Evolutionary conservation across 2,888 invertebrate genomes (phyloP).

Genomic region (Eudasyphora cyanicolor): DNA sequence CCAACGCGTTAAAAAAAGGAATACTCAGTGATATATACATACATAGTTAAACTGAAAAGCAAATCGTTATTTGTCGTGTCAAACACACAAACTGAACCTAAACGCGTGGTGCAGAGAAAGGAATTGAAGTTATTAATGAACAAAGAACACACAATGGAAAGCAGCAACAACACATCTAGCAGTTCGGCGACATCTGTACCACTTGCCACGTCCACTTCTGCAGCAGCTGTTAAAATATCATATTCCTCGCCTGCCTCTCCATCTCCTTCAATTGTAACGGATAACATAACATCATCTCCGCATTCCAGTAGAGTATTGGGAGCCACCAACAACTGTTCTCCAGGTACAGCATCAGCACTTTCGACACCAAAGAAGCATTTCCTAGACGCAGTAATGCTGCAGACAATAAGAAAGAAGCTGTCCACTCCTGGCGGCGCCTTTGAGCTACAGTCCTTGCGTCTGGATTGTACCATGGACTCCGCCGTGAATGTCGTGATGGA

Average conservation of each 20-base stretch:
- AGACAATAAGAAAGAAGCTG: conserved; percentile 71
- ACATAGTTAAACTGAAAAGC: background rate
- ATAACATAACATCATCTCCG: conserved; percentile 14
- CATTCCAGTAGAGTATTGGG: conserved; percentile 12
- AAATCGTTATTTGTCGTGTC: conserved; percentile 51
- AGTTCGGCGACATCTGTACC: conserved; percentile 37
- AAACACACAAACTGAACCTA: conserved; percentile 63
- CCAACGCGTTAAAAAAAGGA: conserved; percentile 53
- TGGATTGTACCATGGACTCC: conserved; percentile 65
- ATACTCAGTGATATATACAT: conserved; percentile 44
- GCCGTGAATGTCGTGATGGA: conserved; percentile 85
- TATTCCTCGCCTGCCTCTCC: conserved; percentile 71
- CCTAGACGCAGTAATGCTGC: conserved; percentile 72
- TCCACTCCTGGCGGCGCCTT: conserved; percentile 72
- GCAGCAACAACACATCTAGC: conserved; percentile 51
- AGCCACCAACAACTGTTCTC: background rate
- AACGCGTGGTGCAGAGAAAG: conserved; percentile 23
- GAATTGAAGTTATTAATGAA: conserved; percentile 46
- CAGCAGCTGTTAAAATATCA: conserved; percentile 68
- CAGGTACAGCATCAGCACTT: conserved; percentile 15
- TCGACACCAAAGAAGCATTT: conserved; percentile 75
- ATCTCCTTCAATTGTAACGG: conserved; percentile 30
- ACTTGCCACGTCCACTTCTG: conserved; percentile 47
- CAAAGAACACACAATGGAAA: conserved; percentile 55
- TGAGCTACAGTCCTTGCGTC: conserved; percentile 71